Base-by-base conservation (phyloP, 2,888 invertebrate species). In the Ferdinandea cuprea region DNA sequence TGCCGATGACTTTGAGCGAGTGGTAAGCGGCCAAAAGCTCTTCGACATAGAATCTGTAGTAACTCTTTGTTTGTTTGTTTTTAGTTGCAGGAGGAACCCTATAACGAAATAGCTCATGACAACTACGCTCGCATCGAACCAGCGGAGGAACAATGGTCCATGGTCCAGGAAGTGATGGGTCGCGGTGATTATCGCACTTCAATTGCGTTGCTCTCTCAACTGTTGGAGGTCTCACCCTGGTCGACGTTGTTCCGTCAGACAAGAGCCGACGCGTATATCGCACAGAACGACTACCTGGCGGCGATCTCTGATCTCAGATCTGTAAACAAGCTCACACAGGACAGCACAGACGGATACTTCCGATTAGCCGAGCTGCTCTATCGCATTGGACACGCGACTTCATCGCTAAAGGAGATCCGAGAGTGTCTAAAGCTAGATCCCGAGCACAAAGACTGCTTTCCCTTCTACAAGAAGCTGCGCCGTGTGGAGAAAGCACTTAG, bases 401-500 rank as follows among this genome's bases (percentile, higher is more conserved):
- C 98, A 87, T 94, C 98, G 0, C 92, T 99, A 37, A 96, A 95
- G 91, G 97, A 99, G 91, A 95, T 99, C 85, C 94, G 99, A 17
- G 99, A 99, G 90, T 99, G 99, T 90, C 93, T 99, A 15, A 98
- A 97, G 89, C 92, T 99, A 44, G 99, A 99, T 91, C 99, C 99
- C 0, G 99, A 99, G 87, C 98, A 99, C 92, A 97, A 98, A 91
- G 93, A 95, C 87, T 99, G 99, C 91, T 98, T 98, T 91, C 95
- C 96, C 17, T 95, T 98, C 88, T 99, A 99, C 92, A 99, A 99
- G 91, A 97, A 96, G 89, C 92, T 99, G 32, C 98, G 98, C 90
- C 98, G 98, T 89, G 93, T 99, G 11, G 97, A 96, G 85, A 98
- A 97, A 89, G 92, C 94, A 73, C 89, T 97, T 69, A 89, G 91